Conservation (phyloP, 2,797 vertebrate species). For the Macroramphosus scolopax region DNA sequence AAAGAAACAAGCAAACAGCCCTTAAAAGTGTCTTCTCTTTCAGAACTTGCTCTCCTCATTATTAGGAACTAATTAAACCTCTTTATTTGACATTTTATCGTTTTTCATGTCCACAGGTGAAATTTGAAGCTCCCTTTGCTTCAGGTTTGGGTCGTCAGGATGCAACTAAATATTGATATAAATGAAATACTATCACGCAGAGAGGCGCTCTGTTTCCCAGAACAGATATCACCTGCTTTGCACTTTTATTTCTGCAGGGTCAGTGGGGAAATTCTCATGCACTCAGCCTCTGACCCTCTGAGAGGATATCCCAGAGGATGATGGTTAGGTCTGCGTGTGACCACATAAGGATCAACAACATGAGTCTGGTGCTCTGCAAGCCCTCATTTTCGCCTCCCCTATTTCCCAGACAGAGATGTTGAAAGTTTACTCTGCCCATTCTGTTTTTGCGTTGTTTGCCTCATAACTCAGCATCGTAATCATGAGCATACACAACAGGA, state of each 20-base stretch:
- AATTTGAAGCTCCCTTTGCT: neutral
- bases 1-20: slow-evolving; percentile 19
- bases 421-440: slow-evolving; percentile 30
- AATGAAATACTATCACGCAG: slow-evolving; percentile 8
- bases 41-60: slow-evolving; percentile 8
- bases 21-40: slow-evolving; percentile 18
- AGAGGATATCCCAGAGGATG: slow-evolving; percentile 58
- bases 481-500: slow-evolving; percentile 22
- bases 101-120: slow-evolving; percentile 1
- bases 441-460: slow-evolving; percentile 41
- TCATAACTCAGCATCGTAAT: slow-evolving; percentile 40
- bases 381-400: slow-evolving; percentile 37
- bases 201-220: slow-evolving; percentile 6
- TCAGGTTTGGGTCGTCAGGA: neutral
- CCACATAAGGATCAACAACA: slow-evolving; percentile 70
- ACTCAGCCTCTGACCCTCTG: slow-evolving; percentile 41
- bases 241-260: slow-evolving; percentile 54
- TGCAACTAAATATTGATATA: neutral
- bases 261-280: slow-evolving; percentile 55
- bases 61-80: neutral
- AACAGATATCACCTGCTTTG: slow-evolving; percentile 45
- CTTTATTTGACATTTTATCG: neutral
- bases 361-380: slow-evolving; percentile 40
- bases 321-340: slow-evolving; percentile 61
- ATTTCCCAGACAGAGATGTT: slow-evolving; percentile 39